These are phyloP conservation scores for Fistularia tabacaria DNA, from an alignment of 2,797 vertebrate species.

Conservation along the genomic window DNA sequence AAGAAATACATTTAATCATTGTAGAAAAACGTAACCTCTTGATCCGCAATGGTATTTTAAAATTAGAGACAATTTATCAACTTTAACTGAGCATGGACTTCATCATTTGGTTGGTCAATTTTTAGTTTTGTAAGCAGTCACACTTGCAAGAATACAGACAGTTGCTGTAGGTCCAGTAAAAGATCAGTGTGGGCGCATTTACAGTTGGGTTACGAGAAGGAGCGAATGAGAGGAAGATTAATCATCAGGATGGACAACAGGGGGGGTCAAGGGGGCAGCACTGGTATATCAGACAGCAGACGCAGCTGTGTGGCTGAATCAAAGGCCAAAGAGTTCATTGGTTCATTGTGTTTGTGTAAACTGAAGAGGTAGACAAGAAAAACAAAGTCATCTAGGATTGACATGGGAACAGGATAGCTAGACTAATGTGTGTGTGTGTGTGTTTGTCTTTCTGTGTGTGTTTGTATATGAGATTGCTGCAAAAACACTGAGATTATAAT, in stretches of 20 bases:
- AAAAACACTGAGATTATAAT: too few relatives aligned
- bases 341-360: constrained; percentile 13
- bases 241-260: constrained; percentile 30
- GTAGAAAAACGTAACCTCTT: constrained; percentile 3
- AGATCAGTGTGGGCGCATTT: constrained; percentile 40
- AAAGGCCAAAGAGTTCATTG: constrained; percentile 20
- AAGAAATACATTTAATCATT: constrained; percentile 11
- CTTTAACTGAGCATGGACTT: not conserved
- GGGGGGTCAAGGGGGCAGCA: constrained; percentile 16
- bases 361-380: constrained; percentile 59
- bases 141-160: constrained; percentile 39
- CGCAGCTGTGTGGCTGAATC: constrained; percentile 10
- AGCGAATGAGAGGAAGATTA: constrained; percentile 58
- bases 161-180: constrained; percentile 59
- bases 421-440: not conserved
- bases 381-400: constrained; percentile 5
- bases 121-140: constrained; percentile 26
- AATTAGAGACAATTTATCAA: not conserved
- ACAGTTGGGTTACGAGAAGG: constrained; percentile 23
- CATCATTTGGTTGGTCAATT: not conserved
- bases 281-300: not conserved
- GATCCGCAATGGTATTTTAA: not conserved
- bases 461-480: too few relatives aligned
- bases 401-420: constrained; percentile 17
- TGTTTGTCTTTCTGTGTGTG: too few relatives aligned